Percentiles rank a stretch among this genome's conserved stretches.
Evolutionary conservation across 1,140 invertebrate species (phyloP).

Genomic region (Semibalanus balanoides): DNA sequence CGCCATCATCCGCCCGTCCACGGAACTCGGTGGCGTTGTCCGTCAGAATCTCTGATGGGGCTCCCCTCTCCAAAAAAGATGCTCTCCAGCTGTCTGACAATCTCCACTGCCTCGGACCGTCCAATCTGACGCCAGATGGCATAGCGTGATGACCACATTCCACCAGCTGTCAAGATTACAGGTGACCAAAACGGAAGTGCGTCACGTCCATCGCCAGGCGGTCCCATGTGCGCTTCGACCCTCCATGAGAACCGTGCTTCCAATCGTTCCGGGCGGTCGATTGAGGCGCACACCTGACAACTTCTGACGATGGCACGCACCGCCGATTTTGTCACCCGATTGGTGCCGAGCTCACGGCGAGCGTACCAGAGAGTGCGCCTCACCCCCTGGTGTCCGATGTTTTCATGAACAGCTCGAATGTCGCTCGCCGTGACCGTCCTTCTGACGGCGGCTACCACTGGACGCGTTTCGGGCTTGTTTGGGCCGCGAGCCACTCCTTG

Average conservation of each 20-base stretch:
- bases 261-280: neutral
- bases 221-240: neutral
- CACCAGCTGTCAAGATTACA: conserved; percentile 5
- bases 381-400: neutral
- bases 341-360: neutral
- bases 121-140: conserved; percentile 5
- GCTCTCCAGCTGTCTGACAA: neutral
- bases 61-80: conserved; percentile 9
- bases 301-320: neutral
- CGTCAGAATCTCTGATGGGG: conserved; percentile 6
- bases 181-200: neutral
- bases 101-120: neutral
- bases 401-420: neutral
- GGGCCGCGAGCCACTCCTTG: neutral
- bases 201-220: neutral
- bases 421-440: neutral
- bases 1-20: too few species aligned
- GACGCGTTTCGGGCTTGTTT: neutral
- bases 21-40: neutral
- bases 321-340: neutral
- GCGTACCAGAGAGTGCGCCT: neutral
- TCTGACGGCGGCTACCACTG: neutral
- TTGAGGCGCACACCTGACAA: neutral
- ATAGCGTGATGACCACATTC: conserved; percentile 9
- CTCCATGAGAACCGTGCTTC: neutral